These are phyloP conservation scores for Amazonetta brasiliensis DNA, from an alignment of 2,797 vertebrate species.

Conservation along the genomic window DNA sequence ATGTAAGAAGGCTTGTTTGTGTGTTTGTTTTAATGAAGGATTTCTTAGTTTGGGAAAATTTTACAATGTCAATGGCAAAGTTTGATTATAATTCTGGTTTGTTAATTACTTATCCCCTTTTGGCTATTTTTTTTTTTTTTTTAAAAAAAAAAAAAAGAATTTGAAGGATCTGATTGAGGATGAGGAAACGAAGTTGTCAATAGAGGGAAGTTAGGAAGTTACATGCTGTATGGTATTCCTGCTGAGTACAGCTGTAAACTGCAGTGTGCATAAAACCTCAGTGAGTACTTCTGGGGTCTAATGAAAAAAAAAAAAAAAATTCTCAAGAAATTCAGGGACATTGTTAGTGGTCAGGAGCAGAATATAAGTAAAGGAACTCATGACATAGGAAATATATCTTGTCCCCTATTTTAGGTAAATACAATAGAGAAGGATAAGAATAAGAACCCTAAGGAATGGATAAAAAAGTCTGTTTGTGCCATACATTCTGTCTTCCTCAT, in stretches of 20 bases:
- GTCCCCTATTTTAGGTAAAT: not conserved
- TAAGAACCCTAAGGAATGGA: not conserved
- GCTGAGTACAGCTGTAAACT: not conserved
- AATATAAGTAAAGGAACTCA: not conserved
- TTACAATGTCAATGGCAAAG: accelerated
- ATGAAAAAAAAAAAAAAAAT: not conserved
- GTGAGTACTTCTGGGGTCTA: not conserved
- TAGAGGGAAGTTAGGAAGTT: not conserved
- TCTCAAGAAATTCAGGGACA: not conserved
- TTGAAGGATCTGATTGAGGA: not conserved
- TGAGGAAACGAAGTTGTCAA: not conserved
- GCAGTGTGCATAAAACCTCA: not conserved
- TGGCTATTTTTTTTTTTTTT: not conserved
- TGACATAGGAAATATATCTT: not conserved
- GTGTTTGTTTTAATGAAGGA: not conserved
- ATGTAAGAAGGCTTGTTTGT: not conserved
- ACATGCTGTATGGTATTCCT: not conserved
- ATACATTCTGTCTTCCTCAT: slow-evolving; percentile 3
- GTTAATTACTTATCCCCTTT: not conserved
- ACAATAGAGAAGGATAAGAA: not conserved
- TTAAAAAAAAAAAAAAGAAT: not conserved
- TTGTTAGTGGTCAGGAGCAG: not conserved
- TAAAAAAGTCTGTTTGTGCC: not conserved
- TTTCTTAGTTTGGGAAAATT: not conserved
- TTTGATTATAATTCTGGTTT: not conserved